phyloP scores from a whole-genome alignment of 2,888 invertebrate genomes.

The Maniola hyperantus region DNA sequence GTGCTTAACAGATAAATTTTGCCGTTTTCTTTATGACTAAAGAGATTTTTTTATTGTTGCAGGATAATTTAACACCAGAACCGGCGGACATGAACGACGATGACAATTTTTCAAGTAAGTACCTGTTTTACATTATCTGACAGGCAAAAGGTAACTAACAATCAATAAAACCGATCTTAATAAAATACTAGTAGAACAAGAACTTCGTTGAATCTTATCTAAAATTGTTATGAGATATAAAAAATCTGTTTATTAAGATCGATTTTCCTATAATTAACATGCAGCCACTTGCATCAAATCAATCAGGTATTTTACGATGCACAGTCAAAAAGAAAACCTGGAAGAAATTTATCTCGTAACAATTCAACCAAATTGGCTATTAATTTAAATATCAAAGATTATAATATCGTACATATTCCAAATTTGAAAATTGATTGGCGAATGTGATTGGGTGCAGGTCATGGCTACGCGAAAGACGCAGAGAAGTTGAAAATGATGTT shows the following conservation, averaged over 20 bases:
- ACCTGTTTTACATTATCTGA: background rate
- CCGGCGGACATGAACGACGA: constrained; percentile 87
- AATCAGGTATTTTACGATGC: constrained; percentile 67
- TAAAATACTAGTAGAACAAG: constrained; percentile 1
- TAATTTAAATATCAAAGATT: constrained; percentile 34
- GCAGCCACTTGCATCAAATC: constrained; percentile 81
- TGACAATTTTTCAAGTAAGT: constrained; percentile 87
- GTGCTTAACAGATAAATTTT: too few relatives aligned
- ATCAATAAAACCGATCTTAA: constrained; percentile 24
- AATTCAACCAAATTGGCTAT: constrained; percentile 56
- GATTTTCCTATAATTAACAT: constrained; percentile 24
- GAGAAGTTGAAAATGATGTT: constrained; percentile 95
- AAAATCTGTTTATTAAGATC: constrained; percentile 14
- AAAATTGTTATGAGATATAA: background rate
- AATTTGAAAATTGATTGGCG: constrained; percentile 69
- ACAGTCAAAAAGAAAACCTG: constrained; percentile 20
- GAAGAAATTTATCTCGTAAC: constrained; percentile 24
- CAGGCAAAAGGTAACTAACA: background rate
- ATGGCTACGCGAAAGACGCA: constrained; percentile 88
- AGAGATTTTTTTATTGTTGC: constrained; percentile 64
- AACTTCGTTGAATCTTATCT: too few relatives aligned
- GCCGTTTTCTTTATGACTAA: too few relatives aligned
- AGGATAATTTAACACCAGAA: constrained; percentile 88
- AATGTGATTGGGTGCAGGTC: constrained; percentile 82
- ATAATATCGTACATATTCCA: constrained; percentile 45